Base-by-base conservation (phyloP, 2,113 vertebrate genomes). In the Panthera leo region DNA sequence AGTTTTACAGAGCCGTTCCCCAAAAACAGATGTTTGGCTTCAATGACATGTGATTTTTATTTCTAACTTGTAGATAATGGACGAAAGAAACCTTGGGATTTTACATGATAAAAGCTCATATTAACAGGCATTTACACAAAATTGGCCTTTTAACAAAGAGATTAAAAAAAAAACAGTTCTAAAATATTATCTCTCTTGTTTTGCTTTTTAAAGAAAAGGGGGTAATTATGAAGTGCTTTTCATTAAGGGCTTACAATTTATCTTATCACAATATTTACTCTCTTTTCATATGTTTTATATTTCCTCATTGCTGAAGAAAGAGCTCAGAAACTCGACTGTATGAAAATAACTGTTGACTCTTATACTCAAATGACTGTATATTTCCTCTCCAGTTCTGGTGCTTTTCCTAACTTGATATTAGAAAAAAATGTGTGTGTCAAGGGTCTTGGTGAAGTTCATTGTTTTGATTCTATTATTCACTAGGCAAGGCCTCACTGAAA, bases 1-100 rank as follows among this genome's bases (percentile, higher is more conserved):
- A 82, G n/a, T 94, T 92, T 68, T 89, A 90, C 1, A 75, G 27
- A 39, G 3, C 29, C 53, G 23, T 96, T 95, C 25, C 53, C 53
- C 94, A 75, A 96, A 97, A 98, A 93, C 97, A 97, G 96, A 97
- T 98, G 95, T 96, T 92, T 97, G 39, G 31, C 88, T 97, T 97
- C 94, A 96, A 89, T 78, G 58, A 70, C 85, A 95, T 91, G 80
- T 93, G 95, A 94, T 95, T 96, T 94, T 97, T 93, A 93, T 97
- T 97, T 96, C 76, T 91, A 42, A 91, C 89, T 83, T 97, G 78
- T 34, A 97, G 92, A 96, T 96, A 97, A 98, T 95, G 78, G 85
- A 68, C 70, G 71, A 68, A 96, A 90, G n/a, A 31, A 96, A 96
- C 85, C 61, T 91, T 79, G 71, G 97, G 42, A 93, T 78, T 97